phyloP scores from a whole-genome alignment of 2,113 vertebrate species.

The Cacatua alba region DNA sequence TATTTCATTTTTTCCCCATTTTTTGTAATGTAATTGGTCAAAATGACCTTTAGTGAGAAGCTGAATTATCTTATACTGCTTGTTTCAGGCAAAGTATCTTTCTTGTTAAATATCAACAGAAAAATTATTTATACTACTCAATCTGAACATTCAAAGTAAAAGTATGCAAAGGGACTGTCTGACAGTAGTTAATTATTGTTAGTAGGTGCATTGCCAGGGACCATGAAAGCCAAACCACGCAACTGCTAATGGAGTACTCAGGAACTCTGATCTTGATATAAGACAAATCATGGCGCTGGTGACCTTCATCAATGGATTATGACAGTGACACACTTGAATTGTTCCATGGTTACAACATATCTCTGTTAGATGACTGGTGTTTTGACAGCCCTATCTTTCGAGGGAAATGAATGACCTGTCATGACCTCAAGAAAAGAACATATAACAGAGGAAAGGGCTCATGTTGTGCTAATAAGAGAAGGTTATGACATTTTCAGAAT shows the following conservation, averaged over 20 bases:
- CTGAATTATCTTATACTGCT: neutral
- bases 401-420: neutral
- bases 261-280: neutral
- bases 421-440: conserved; percentile 31
- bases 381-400: conserved; percentile 7
- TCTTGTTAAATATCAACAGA: conserved; percentile 1
- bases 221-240: neutral
- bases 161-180: neutral
- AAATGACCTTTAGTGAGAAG: neutral
- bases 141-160: neutral
- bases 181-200: neutral
- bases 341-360: neutral
- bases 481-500: conserved; percentile 21
- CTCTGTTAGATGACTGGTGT: neutral
- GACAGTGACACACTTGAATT: neutral
- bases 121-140: neutral
- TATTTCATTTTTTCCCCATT: neutral
- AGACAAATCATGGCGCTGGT: neutral
- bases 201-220: neutral
- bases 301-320: neutral
- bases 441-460: neutral
- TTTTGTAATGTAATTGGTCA: conserved; percentile 22
- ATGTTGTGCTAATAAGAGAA: conserved; percentile 18
- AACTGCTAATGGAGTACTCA: neutral
- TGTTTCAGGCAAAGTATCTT: neutral